These are phyloP conservation scores for Misgurnus anguillicaudatus DNA, from an alignment of 2,113 vertebrate species.

Conservation along the genomic window DNA sequence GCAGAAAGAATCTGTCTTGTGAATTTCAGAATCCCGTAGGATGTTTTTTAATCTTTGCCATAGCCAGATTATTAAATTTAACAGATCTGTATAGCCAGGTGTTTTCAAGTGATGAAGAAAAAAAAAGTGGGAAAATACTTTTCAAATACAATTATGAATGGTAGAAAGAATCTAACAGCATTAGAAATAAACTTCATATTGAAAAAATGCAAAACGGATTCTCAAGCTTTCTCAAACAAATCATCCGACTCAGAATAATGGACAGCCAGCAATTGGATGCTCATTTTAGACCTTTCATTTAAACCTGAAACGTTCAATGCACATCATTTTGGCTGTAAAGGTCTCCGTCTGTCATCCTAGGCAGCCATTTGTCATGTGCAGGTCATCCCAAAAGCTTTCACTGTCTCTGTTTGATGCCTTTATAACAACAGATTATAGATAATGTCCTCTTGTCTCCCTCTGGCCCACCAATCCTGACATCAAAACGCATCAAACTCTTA, in stretches of 20 bases:
- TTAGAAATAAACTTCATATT: no score
- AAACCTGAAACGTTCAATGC: conserved; percentile 1
- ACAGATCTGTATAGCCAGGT: no score
- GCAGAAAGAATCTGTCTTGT: background rate
- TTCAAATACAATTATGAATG: background rate
- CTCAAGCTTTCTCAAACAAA: no score
- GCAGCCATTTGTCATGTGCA: conserved; percentile 1
- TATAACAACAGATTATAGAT: conserved; percentile 54
- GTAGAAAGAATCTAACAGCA: background rate
- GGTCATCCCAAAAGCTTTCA: conserved; percentile 28
- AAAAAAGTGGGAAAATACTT: no score
- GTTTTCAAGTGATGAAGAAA: no score
- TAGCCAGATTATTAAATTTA: no score
- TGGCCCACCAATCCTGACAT: conserved; percentile 40
- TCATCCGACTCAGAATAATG: background rate
- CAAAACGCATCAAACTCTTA: conserved; percentile 35
- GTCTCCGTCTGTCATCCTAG: background rate
- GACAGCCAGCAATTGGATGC: background rate
- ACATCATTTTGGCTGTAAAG: background rate
- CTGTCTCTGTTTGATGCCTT: conserved; percentile 38
- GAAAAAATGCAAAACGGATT: no score
- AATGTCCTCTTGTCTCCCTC: conserved; percentile 42
- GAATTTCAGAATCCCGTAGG: no score
- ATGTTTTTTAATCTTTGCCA: no score
- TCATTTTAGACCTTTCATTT: background rate